Percentiles rank a stretch among this genome's conserved stretches.
phyloP scores from a whole-genome alignment of 2,797 vertebrate species.

The Diplodus puntazzo region DNA sequence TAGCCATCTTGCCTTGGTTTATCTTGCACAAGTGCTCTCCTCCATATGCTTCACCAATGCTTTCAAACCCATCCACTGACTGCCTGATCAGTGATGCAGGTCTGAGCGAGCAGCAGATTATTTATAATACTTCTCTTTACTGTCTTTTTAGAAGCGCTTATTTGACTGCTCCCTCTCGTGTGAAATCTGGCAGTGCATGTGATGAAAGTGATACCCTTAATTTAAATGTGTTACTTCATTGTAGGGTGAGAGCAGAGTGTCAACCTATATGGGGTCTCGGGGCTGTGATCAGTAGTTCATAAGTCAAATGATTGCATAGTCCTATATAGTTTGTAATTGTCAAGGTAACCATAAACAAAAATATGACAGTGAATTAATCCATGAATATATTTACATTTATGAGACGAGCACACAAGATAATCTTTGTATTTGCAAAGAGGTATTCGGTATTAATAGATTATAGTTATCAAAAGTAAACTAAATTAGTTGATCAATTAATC shows the following conservation, averaged over 20 bases:
- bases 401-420: neutral
- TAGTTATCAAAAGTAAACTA: neutral
- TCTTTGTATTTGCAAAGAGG: neutral
- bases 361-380: neutral
- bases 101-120: neutral
- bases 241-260: no score
- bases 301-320: neutral
- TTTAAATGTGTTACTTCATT: slow-evolving; percentile 3
- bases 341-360: neutral
- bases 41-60: neutral
- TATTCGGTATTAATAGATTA: neutral
- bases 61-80: slow-evolving; percentile 16
- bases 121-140: slow-evolving; percentile 2
- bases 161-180: neutral
- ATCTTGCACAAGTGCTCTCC: slow-evolving; percentile 35
- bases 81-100: neutral
- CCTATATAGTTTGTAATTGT: neutral
- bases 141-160: neutral
- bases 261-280: no score
- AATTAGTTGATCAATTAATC: neutral
- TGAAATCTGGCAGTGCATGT: neutral
- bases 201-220: slow-evolving; percentile 4
- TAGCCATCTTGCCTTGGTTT: slow-evolving; percentile 47
- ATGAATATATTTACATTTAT: neutral
- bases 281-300: neutral